Evolutionary conservation across 2,888 invertebrate genomes (phyloP), one percentile per base, ranked within the genome.

Genomic region (Boloria euphrosyne): DNA sequence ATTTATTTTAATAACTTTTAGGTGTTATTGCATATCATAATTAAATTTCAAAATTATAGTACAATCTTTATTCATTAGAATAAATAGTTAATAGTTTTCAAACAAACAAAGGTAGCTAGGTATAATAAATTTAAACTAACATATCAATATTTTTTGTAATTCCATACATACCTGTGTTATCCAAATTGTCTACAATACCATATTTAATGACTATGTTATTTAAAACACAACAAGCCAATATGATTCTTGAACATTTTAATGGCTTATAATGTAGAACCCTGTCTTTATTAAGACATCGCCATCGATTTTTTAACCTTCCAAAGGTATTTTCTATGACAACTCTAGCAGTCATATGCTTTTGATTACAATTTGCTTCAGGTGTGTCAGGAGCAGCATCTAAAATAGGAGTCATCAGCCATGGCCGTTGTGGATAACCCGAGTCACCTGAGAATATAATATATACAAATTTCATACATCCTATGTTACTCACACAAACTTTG

Each of bases 241-340:
- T 22, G 22, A 22, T 22, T 22, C 22, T 22, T 22, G 22, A 22
- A 22, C 22, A 72, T 60, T 71, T 75, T 14, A 53, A 14, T 17
- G 74, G 76, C 44, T 61, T 62, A 53, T 78, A 78, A 27, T 78
- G 77, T 13, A 77, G 68, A 0, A 62, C 63, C 52, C 74, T 61
- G 46, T 74, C 68, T 61, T 71, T 74, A 14, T 61, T 43, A n/a
- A 74, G 3, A 63, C 75, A 78, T 2, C 75, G 55, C 71, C 73
- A 75, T 7, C 71, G 58, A 47, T 71, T 66, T 50, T 74, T 76
- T 14, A 75, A 51, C 13, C 69, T 55, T 0, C 71, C 71, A 66
- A 74, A 68, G 4, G 68, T 66, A 38, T 73, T 69, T 63, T 69
- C 71, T 13, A 71, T 60, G 3, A 62, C 47, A 0, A 67, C 60